Percentiles rank a stretch among this genome's conserved stretches.
Evolutionary conservation across 2,888 invertebrate species (phyloP).

Genomic region (Lycophotia porphyrea): DNA sequence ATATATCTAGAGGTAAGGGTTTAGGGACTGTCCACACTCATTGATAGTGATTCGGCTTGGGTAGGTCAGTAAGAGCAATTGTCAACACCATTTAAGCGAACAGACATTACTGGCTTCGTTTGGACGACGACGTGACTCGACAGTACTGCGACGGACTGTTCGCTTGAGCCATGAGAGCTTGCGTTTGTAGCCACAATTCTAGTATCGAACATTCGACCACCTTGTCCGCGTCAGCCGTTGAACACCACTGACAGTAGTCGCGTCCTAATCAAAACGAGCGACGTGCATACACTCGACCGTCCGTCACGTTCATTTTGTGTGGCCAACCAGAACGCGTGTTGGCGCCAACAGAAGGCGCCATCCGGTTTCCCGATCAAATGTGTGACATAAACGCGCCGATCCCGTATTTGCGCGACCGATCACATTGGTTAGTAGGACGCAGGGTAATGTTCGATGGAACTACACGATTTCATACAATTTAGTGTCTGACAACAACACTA

Average conservation of each 20-base stretch:
- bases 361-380: neutral
- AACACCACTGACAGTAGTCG: neutral
- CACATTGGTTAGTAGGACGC: neutral
- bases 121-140: neutral
- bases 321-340: neutral
- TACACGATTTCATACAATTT: neutral
- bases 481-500: neutral
- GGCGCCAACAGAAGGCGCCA: neutral
- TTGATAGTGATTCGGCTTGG: neutral
- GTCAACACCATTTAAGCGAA: neutral
- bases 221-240: neutral
- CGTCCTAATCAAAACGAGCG: neutral
- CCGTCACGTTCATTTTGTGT: too few relatives aligned
- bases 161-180: neutral
- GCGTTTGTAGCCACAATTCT: too few relatives aligned
- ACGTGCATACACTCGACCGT: neutral
- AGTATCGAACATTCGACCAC: neutral
- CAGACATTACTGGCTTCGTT: neutral
- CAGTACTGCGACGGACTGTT: neutral
- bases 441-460: neutral
- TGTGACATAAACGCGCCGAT: neutral
- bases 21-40: neutral
- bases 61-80: neutral
- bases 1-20: conserved; percentile 19
- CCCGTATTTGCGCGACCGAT: neutral